Evolutionary conservation across 2,113 vertebrate species (phyloP).

Genomic region (Sisor rabdophorus): DNA sequence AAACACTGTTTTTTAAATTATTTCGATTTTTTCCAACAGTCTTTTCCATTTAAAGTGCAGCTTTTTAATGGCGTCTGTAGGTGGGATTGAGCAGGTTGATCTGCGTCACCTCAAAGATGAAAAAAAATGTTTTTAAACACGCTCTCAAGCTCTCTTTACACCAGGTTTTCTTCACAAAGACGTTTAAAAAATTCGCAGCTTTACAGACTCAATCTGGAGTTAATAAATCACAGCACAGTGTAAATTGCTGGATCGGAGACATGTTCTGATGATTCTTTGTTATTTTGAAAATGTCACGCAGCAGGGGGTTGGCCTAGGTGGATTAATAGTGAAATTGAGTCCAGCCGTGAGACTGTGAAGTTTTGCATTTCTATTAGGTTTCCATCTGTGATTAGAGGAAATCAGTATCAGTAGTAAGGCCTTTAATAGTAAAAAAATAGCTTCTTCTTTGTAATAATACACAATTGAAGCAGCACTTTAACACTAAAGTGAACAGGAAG

Average conservation of each 20-base stretch:
- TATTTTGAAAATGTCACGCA: slow-evolving; percentile 38
- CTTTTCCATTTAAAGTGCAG: slow-evolving; percentile 1
- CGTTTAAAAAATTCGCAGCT: not conserved
- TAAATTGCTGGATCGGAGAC: slow-evolving; percentile 9
- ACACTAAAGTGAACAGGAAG: not conserved
- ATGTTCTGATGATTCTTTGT: slow-evolving; percentile 17
- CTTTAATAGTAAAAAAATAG: not conserved
- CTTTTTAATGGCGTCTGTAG: slow-evolving; percentile 21
- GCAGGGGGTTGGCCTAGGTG: slow-evolving; percentile 19
- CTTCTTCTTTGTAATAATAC: not conserved
- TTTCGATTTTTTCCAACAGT: not conserved
- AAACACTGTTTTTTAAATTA: no score
- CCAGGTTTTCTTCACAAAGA: no score
- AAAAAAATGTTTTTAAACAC: not conserved
- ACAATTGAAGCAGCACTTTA: not conserved
- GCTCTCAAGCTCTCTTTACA: not conserved
- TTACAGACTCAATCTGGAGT: not conserved
- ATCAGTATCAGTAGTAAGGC: not conserved
- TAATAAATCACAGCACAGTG: slow-evolving; percentile 24
- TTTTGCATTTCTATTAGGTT: slow-evolving; percentile 2
- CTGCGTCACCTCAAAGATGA: not conserved
- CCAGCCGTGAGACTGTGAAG: not conserved
- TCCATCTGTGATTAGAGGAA: slow-evolving; percentile 10
- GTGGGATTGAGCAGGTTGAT: slow-evolving; percentile 11
- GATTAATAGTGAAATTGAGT: slow-evolving; percentile 33